Evolutionary conservation across 2,113 vertebrate genomes (phyloP).

Genomic region (Psammodynastes pulverulentus): DNA sequence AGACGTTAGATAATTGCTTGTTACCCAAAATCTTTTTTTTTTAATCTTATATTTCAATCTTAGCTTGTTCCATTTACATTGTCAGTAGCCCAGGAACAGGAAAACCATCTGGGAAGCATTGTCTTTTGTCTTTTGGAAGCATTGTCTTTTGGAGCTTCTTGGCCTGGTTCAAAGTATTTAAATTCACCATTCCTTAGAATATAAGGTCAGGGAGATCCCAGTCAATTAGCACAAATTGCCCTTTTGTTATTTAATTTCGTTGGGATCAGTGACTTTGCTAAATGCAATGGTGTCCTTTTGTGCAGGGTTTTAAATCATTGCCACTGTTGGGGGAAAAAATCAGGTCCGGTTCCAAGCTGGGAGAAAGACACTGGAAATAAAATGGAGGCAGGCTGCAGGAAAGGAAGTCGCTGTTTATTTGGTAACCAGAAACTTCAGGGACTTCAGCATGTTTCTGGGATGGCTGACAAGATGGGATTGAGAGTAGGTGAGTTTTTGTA

Average conservation of each 20-base stretch:
- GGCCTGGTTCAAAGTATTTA: background rate
- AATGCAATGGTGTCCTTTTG: background rate
- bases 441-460: no score
- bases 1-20: background rate
- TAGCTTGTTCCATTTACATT: background rate
- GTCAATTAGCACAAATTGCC: background rate
- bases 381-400: no score
- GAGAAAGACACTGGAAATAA: no score
- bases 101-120: background rate
- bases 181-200: background rate
- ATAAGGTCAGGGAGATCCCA: background rate
- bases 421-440: no score
- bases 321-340: background rate
- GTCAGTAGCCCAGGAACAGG: background rate
- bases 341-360: no score
- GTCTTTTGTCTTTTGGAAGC: background rate
- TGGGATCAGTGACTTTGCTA: background rate
- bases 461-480: no score
- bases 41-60: background rate
- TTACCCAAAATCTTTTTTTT: background rate
- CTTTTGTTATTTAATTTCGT: background rate
- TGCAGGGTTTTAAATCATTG: background rate
- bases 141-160: background rate
- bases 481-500: no score
- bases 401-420: no score